A percentile compares a stretch with the other conserved stretches of the same genome.
These are phyloP conservation scores for Glaucopsyche alexis DNA, from an alignment of 2,888 invertebrate genomes.

Conservation along the genomic window DNA sequence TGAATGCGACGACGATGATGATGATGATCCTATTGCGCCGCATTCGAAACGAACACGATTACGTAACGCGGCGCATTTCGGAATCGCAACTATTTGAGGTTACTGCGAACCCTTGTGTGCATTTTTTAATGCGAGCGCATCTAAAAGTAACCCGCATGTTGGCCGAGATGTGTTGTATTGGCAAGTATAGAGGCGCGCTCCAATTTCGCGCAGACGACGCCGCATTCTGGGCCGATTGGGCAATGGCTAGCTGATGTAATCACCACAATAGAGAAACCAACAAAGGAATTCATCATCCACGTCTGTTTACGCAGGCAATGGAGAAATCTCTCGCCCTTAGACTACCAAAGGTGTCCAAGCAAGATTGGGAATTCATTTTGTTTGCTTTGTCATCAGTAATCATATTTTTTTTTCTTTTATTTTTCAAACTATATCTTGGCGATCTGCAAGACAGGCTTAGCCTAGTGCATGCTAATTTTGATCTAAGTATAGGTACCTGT, in stretches of 20 bases:
- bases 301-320: neutral
- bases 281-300: slow-evolving; percentile 10
- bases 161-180: slow-evolving; percentile 39
- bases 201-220: slow-evolving; percentile 50
- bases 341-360: neutral
- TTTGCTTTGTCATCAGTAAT: neutral
- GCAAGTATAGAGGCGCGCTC: slow-evolving; percentile 50
- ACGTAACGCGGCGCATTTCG: slow-evolving; percentile 22
- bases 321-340: no score
- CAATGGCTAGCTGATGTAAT: slow-evolving; percentile 42
- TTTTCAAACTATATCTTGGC: no score
- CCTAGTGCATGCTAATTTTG: no score
- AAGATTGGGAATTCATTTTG: neutral
- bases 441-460: no score
- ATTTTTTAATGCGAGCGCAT: slow-evolving; percentile 35
- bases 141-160: slow-evolving; percentile 38
- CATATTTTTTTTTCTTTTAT: no score
- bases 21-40: slow-evolving; percentile 7
- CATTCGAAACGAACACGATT: slow-evolving; percentile 15
- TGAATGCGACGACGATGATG: neutral
- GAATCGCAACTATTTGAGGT: slow-evolving; percentile 29
- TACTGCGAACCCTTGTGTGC: slow-evolving; percentile 31
- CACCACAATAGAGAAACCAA: slow-evolving; percentile 10
- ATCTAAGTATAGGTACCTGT: no score
- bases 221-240: slow-evolving; percentile 65